A percentile compares a stretch with the other conserved stretches of the same genome.
Evolutionary conservation across 2,113 vertebrate species (phyloP).

Genomic region (Pterocles gutturalis): DNA sequence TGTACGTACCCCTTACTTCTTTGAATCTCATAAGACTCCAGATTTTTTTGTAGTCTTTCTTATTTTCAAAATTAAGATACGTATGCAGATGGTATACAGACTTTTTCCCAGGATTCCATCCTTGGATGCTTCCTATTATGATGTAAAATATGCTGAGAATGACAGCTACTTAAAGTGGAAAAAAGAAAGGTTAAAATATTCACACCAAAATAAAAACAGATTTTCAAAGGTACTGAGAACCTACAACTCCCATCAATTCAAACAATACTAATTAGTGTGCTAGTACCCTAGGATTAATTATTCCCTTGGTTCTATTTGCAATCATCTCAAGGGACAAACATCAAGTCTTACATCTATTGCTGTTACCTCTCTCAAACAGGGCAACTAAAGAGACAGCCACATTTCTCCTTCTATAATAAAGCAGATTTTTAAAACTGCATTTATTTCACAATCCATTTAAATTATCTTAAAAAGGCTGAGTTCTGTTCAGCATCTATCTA

Average conservation of each 20-base stretch:
- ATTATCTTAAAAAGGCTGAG: background rate
- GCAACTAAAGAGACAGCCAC: background rate
- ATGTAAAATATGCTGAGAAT: background rate
- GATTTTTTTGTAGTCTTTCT: background rate
- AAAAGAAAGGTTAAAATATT: background rate
- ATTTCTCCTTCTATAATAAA: background rate
- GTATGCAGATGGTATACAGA: background rate
- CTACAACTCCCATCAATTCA: background rate
- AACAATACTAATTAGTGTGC: background rate
- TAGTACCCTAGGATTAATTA: background rate
- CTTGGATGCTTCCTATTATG: background rate
- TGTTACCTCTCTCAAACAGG: background rate
- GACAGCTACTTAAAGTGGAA: background rate
- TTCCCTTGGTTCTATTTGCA: background rate
- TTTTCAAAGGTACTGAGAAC: slow-evolving; percentile 8
- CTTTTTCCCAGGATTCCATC: background rate
- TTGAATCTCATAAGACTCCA: background rate
- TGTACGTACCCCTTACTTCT: background rate
- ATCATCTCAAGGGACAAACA: background rate
- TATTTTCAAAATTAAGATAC: background rate
- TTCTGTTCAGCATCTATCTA: background rate
- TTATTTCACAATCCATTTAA: background rate
- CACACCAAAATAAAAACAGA: background rate
- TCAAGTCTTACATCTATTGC: background rate
- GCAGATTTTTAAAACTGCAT: background rate